phyloP scores from a whole-genome alignment of 1,140 invertebrate species.

The Zaprionus tsacasi region DNA sequence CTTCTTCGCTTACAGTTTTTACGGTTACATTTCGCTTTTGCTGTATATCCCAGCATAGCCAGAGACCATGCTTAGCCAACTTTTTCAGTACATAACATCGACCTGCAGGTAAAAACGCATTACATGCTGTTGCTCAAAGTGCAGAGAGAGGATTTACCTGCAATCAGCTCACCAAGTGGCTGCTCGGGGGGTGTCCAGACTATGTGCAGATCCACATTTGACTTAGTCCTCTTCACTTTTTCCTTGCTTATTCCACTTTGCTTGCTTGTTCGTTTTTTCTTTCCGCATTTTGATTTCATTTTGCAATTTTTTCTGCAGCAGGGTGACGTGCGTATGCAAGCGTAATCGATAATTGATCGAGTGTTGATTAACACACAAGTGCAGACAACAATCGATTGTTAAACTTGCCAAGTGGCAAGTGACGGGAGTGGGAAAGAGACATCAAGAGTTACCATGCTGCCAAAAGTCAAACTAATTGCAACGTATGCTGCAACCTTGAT shows the following conservation, averaged over 20 bases:
- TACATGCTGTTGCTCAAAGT: not conserved
- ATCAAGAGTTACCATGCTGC: not conserved
- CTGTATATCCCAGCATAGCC: slow-evolving; percentile 4
- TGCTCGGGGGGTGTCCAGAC: not conserved
- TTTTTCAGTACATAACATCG: slow-evolving; percentile 6
- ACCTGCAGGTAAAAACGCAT: not conserved
- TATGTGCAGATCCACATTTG: not conserved
- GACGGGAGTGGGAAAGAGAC: not conserved
- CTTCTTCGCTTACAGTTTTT: not conserved
- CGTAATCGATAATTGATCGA: not conserved
- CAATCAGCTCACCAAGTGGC: not conserved
- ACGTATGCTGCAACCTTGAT: slow-evolving; percentile 59
- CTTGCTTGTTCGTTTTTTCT: no score
- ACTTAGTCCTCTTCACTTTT: not conserved
- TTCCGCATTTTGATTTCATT: not conserved
- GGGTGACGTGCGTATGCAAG: not conserved
- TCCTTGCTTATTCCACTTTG: no score
- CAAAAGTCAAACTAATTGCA: slow-evolving; percentile 57
- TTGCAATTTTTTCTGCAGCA: not conserved
- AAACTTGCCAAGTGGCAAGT: not conserved
- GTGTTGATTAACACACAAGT: not conserved
- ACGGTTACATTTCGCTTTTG: not conserved
- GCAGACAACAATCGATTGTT: not conserved
- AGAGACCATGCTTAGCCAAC: not conserved
- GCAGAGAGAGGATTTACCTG: not conserved